phyloP scores from a whole-genome alignment of 2,888 invertebrate genomes.

The Brachypterus glaber region DNA sequence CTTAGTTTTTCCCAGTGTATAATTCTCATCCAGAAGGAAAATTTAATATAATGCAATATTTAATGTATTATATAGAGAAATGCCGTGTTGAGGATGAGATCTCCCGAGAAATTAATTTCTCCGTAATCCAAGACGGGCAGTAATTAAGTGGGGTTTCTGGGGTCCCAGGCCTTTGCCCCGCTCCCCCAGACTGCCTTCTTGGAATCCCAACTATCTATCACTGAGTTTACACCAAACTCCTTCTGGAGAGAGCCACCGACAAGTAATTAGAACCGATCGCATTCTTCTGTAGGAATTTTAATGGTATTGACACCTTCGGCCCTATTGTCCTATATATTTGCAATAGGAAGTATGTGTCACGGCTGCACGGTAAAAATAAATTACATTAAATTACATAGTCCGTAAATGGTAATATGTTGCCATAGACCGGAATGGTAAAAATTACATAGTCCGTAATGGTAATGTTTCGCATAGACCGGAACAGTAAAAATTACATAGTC shows the following conservation, averaged over 20 bases:
- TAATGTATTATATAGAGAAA: conserved; percentile 41
- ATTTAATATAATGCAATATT: conserved; percentile 42
- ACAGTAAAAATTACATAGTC: too few species aligned
- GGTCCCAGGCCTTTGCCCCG: conserved; percentile 25
- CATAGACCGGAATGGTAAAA: too few species aligned
- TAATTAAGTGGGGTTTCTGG: conserved; percentile 38
- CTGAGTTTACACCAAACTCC: conserved; percentile 35
- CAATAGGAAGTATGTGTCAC: too few species aligned
- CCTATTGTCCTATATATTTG: background rate
- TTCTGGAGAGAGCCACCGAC: conserved; percentile 16
- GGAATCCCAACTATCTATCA: conserved; percentile 40
- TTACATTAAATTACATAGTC: too few species aligned
- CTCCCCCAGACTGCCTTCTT: conserved; percentile 23
- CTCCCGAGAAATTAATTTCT: conserved; percentile 41
- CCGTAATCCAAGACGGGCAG: conserved; percentile 42
- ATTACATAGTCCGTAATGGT: too few species aligned
- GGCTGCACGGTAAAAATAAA: too few species aligned
- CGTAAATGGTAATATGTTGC: too few species aligned
- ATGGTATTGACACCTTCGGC: conserved; percentile 7
- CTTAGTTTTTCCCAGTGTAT: too few species aligned
- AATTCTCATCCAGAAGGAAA: conserved; percentile 34
- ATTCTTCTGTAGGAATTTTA: conserved; percentile 28
- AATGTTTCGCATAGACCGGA: too few species aligned
- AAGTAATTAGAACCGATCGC: conserved; percentile 28
- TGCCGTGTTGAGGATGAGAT: conserved; percentile 21